Evolutionary conservation across 1,140 invertebrate species (phyloP), one percentile per base, ranked within the genome.

Genomic region (Maniola jurtina): DNA sequence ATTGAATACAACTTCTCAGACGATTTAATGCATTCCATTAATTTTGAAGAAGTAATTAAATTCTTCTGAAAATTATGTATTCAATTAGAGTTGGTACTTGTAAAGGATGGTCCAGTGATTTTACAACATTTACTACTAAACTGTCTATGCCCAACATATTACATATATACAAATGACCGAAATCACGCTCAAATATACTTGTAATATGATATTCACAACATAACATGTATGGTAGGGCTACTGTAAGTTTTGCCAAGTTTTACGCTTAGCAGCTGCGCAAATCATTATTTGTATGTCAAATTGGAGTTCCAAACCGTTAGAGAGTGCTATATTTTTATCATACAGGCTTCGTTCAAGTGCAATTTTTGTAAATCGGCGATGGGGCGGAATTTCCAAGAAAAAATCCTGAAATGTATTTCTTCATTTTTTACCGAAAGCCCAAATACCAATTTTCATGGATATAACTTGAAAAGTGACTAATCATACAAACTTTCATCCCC

Each of bases 171-270:
- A 55, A 55, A n/a, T 35, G 54, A 35, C 6, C 14, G 15, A 33
- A 45, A 54, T 16, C 14, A 63, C 66, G 55, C 61, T 63, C 60
- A 68, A 62, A 52, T 54, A 58, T 47, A 36, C 40, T 61, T 52
- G 57, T 55, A 55, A 45, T 50, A 48, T 45, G 13, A 45, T 35
- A 25, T 35, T 48, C 59, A 60, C 38, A 54, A 58, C 56, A 58
- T 62, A 40, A 35, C 25, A 55, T 55, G 54, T 55, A 55, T 55
- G 25, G 15, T n/a, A 52, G 15, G 15, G 14, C 48, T 52, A 8
- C 14, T 52, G 25, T 52, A 3, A 48, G 47, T 33, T 16, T 25
- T 7, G 15, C 48, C 25, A 52, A 16, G 3, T 16, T 25, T 16
- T 52, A 52, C 11, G 5, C n/a, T 9, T 45, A 11, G 13, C 42